These are phyloP conservation scores for Eristalis intricaria DNA, from an alignment of 2,888 invertebrate genomes.

Conservation along the genomic window DNA sequence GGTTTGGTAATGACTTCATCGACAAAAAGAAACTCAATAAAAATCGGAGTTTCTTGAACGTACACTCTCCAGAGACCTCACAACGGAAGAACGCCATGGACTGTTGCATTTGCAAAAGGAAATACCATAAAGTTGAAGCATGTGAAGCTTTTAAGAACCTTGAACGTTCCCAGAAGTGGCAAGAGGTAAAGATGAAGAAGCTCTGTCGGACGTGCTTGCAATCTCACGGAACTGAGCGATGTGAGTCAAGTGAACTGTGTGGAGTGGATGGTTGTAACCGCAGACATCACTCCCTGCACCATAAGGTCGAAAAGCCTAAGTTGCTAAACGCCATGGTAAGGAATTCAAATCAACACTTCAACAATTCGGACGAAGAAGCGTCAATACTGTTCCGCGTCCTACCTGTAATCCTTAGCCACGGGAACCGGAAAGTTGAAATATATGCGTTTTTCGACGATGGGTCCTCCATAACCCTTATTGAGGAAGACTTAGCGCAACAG, in stretches of 20 bases:
- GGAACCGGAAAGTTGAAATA: neutral
- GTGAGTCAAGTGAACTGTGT: neutral
- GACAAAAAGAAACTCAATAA: neutral
- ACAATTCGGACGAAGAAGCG: neutral
- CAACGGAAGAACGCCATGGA: neutral
- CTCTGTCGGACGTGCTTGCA: conserved; percentile 22
- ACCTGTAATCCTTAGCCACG: conserved; percentile 32
- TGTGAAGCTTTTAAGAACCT: neutral
- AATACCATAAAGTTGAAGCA: neutral
- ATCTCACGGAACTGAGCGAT: neutral
- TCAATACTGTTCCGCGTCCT: conserved; percentile 16
- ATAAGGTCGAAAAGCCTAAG: neutral
- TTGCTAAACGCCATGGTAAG: neutral
- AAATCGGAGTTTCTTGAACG: neutral
- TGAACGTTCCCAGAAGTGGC: conserved; percentile 5
- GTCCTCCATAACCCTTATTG: conserved; percentile 54
- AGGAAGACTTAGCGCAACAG: too few species aligned
- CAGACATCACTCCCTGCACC: conserved; percentile 13
- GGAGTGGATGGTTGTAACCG: conserved; percentile 1
- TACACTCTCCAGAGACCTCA: neutral
- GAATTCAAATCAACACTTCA: neutral
- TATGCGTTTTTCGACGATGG: conserved; percentile 57
- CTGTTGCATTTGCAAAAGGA: neutral
- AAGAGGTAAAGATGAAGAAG: neutral
- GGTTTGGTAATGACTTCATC: neutral